Base-by-base conservation (phyloP, 2,888 invertebrate genomes). In the Hemistola chrysoprasaria region DNA sequence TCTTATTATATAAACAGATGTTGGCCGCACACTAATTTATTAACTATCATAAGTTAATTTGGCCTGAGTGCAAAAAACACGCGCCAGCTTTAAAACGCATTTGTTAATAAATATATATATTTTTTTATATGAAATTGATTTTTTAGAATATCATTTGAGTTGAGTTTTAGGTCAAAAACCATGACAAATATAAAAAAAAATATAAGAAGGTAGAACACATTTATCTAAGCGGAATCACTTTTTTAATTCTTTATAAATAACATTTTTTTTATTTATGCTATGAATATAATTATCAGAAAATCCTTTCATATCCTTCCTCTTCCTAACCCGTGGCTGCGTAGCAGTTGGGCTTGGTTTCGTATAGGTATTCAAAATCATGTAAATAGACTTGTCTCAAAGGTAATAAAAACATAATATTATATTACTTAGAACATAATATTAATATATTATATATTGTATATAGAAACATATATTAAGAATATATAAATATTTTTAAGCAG, bases 271-370 rank as follows among this genome's bases (percentile, higher is more conserved):
- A 40, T 31, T 25, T 10, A 35, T 46, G 50, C 34, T 31, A 23
- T 38, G 30, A 40, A 35, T 46, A 49, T 39, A 39, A 34, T 52
- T 48, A 50, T 44, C 27, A 48, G 24, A 11, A 32, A 20, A 29
- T 40, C 53, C 37, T 22, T 33, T 36, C 32, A 46, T 42, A 40
- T 45, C 59, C 47, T 8, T 37, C 53, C 62, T 27, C 5, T 49
- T 47, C 53, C 41, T 42, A 31, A 61, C 47, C 75, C 65, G 65
- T 78, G 85, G 85, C 86, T 82, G 83, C 74, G 83, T 86, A 87
- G 87, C 88, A 81, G 85, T 87, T 87, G 87, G 86, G 81, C 76
- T 87, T 87, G 85, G 85, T 87, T 84, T 86, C 85, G 80, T 76
- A 73, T 85, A 84, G 79, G 83, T 85, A 78, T 78, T 59, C 67